These are phyloP conservation scores for Chaetodon trifasciatus DNA, from an alignment of 2,797 vertebrate species.

Conservation along the genomic window DNA sequence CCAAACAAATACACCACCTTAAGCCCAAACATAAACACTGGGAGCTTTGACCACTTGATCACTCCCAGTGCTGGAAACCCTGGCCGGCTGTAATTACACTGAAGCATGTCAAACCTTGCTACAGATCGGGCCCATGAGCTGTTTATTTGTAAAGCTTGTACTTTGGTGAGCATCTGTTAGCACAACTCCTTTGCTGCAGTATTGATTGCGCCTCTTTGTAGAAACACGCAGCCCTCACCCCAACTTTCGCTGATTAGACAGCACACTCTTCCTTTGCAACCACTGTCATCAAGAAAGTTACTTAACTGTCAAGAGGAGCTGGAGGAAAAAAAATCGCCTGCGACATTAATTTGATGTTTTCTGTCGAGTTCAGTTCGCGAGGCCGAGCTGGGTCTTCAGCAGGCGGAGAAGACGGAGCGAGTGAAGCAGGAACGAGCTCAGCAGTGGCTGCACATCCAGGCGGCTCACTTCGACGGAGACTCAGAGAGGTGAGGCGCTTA, in stretches of 20 bases:
- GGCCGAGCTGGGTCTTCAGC: constrained; percentile 33
- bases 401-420: constrained; percentile 34
- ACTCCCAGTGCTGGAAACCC: constrained; percentile 30
- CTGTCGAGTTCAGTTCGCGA: constrained; percentile 62
- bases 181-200: background rate
- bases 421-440: constrained; percentile 77
- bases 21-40: constrained; percentile 62
- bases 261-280: background rate
- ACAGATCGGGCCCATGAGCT: constrained; percentile 25
- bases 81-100: constrained; percentile 38
- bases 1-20: constrained; percentile 63
- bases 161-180: constrained; percentile 51
- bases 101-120: constrained; percentile 52
- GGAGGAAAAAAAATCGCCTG: background rate
- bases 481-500: constrained; percentile 85
- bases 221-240: constrained; percentile 11
- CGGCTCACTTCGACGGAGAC: constrained; percentile 75
- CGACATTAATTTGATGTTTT: constrained; percentile 64
- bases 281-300: constrained; percentile 18
- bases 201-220: constrained; percentile 14
- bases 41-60: constrained; percentile 42
- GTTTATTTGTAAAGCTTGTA: constrained; percentile 60
- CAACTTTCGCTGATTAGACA: constrained; percentile 5
- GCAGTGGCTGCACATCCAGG: constrained; percentile 84
- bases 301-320: background rate